A percentile compares a stretch with the other conserved stretches of the same genome.
Evolutionary conservation across 2,888 invertebrate species (phyloP).

Genomic region (Sarcophaga caerulescens): DNA sequence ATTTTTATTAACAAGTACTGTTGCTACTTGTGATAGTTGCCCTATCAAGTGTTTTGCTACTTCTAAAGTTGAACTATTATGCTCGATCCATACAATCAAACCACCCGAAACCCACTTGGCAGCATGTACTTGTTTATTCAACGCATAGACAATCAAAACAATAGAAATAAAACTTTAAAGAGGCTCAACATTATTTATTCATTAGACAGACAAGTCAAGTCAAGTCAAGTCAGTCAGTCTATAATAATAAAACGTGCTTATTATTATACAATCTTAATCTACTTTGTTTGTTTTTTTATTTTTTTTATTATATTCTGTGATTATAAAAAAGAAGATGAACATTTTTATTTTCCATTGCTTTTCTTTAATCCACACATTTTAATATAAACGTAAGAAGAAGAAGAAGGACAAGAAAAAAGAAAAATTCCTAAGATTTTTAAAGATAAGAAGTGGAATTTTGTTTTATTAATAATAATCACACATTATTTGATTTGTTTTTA

Average conservation of each 20-base stretch:
- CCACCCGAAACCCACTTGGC: background rate
- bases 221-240: no score
- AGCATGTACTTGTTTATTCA: background rate
- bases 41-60: constrained; percentile 27
- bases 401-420: no score
- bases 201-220: background rate
- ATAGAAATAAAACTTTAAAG: constrained; percentile 53
- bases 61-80: background rate
- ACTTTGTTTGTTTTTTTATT: constrained; percentile 10
- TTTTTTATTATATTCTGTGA: background rate
- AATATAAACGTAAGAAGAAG: no score
- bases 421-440: no score
- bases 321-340: no score
- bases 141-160: constrained; percentile 45
- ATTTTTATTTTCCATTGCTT: no score
- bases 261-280: constrained; percentile 27
- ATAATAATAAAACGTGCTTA: constrained; percentile 46
- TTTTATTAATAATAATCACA: no score
- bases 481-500: no score
- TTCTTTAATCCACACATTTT: no score
- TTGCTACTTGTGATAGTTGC: constrained; percentile 24
- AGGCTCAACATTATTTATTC: constrained; percentile 39
- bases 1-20: constrained; percentile 1
- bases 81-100: background rate
- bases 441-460: no score